Evolutionary conservation across 2,113 vertebrate species (phyloP), one percentile per base, ranked within the genome.

Genomic region (Mionectes macconnelli): DNA sequence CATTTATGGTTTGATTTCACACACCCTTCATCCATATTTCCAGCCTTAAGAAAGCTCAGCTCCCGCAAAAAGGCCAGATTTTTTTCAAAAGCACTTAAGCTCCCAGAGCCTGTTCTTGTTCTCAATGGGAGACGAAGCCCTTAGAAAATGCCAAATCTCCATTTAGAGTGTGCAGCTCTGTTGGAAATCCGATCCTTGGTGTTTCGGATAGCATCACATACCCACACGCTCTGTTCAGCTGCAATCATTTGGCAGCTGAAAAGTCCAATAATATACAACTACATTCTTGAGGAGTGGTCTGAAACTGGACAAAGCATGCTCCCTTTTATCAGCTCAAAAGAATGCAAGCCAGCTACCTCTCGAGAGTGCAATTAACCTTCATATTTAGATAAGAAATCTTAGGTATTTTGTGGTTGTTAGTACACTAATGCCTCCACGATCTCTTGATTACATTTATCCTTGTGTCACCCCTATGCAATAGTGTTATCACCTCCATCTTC

Each of bases 81-180:
- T 72, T 64, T 87, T 87, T 60, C 50, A n/a, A 67, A 94, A 72
- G 82, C 0, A 2, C 82, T 94, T 90, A 93, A 93, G 42, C 68
- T 90, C 75, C 24, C 31, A 24, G 64, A 79, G 37, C 50, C 62
- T 91, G 69, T 56, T 75, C 66, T 74, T 88, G 47, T 59, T 88
- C 82, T 93, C 82, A 88, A 45, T 70, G 52, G 79, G 67, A 84
- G 63, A 90, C 9, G 75, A 90, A 60, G 4, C 11, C 72, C 62
- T 90, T 83, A 91, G 78, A 90, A 95, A 96, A 92, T 90, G 63
- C 64, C 93, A 93, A 72, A 85, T 91, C 63, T 59, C 79, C 75
- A 78, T 90, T 84, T 81, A 30, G 47, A 94, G 47, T 9, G 35
- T 31, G 72, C 30, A 67, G 79, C 82, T 74, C 75, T 63, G 59